These are phyloP conservation scores for Proales similis DNA, from an alignment of 1,140 invertebrate species.

Conservation along the genomic window DNA sequence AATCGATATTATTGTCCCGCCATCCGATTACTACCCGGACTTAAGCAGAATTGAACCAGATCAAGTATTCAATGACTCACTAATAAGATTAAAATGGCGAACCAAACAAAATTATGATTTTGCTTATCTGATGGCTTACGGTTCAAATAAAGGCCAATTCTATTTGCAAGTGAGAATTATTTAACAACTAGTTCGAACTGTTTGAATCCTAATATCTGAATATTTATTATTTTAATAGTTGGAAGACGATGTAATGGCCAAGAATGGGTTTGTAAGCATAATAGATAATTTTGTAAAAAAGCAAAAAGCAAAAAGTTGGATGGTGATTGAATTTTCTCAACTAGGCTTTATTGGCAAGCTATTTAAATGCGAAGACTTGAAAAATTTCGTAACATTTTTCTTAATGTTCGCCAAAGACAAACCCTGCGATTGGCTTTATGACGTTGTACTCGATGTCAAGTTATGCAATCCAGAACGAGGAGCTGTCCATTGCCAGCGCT, in stretches of 20 bases:
- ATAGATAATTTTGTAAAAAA: slow-evolving; percentile 79
- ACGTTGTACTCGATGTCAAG: slow-evolving; percentile 62
- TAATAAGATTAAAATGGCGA: slow-evolving; percentile 78
- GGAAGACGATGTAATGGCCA: slow-evolving; percentile 89
- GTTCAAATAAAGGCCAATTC: slow-evolving; percentile 16
- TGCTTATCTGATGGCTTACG: slow-evolving; percentile 73
- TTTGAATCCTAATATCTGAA: background rate
- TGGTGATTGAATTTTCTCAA: slow-evolving; percentile 86
- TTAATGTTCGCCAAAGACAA: slow-evolving; percentile 91
- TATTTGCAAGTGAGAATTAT: slow-evolving; percentile 18
- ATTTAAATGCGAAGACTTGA: slow-evolving; percentile 79
- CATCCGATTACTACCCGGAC: slow-evolving; percentile 78
- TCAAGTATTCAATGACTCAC: slow-evolving; percentile 74
- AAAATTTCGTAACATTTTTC: slow-evolving; percentile 81
- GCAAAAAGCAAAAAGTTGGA: slow-evolving; percentile 74
- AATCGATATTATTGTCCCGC: slow-evolving; percentile 79
- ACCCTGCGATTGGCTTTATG: slow-evolving; percentile 90
- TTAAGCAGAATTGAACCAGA: slow-evolving; percentile 62
- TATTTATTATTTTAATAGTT: slow-evolving; percentile 67
- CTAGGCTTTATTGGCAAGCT: slow-evolving; percentile 66
- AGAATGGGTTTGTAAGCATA: slow-evolving; percentile 67
- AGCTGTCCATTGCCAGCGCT: slow-evolving; percentile 63
- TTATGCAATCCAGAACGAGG: slow-evolving; percentile 63
- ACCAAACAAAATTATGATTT: slow-evolving; percentile 94
- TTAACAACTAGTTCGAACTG: slow-evolving; percentile 3